Base-by-base conservation (phyloP, 2,113 vertebrate species). In the Cephalopterus ornatus region DNA sequence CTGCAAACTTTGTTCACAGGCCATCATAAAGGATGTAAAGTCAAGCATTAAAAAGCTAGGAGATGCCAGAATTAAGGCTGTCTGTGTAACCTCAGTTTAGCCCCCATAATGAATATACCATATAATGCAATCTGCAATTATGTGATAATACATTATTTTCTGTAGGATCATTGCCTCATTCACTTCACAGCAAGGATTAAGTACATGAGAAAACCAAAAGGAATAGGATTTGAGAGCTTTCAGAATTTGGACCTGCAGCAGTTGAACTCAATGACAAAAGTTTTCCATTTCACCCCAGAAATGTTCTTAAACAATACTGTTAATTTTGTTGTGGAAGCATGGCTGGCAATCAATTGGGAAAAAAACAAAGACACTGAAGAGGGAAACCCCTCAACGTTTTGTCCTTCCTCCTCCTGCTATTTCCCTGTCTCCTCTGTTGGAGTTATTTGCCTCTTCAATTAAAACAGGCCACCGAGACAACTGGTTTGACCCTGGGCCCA, bases 131-230 rank as follows among this genome's bases (percentile, higher is more conserved):
- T 78, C 76, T 93, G 61, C 62, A 93, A 32, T 87, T 89, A 72
- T 33, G 46, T 73, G 70, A 75, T 87, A 68, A 75, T 92, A 81
- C 53, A 30, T 67, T 81, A 33, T 97, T 96, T 96, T 93, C 80
- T 78, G 65, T 71, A 52, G 72, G 61, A 93, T 92, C 72, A 55
- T 44, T 86, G 76, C 88, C 47, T 91, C 14, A 4, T 75, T 89
- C 65, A 18, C 61, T 73, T 92, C 77, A 76, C 53, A 94, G 61
- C 32, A 74, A 55, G 20, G 72, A 95, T 70, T 84, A 86, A 93
- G 52, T 59, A 65, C 39, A 52, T 46, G 49, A 72, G 66, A 89
- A 87, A 87, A 59, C n/a, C 44, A 46, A 72, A 91, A 81, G 47
- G 49, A 87, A 55, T 5, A 62, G 41, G 12, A 75, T 78, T 75